phyloP scores from a whole-genome alignment of 2,113 vertebrate species.

The Neodontobutis hainanensis region DNA sequence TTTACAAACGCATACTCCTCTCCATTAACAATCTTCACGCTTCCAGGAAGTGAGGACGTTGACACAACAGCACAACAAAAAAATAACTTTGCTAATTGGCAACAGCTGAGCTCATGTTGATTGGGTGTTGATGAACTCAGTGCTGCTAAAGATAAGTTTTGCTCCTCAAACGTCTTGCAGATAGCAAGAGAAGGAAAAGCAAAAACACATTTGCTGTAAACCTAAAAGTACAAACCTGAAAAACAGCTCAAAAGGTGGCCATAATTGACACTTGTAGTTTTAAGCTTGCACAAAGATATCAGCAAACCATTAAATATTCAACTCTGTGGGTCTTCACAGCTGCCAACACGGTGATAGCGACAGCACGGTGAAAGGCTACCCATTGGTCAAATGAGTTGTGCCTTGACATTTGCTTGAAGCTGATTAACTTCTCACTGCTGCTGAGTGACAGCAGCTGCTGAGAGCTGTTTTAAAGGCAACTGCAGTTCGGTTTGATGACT shows the following conservation, averaged over 20 bases:
- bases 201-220: not conserved
- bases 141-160: not conserved
- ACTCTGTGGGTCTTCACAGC: not conserved
- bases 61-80: not conserved
- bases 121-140: not conserved
- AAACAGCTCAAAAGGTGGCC: not conserved
- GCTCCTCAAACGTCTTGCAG: not conserved
- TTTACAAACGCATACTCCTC: too few species aligned
- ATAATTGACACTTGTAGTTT: not conserved
- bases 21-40: too few species aligned
- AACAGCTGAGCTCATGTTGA: not conserved
- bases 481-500: not conserved
- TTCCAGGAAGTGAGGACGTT: too few species aligned
- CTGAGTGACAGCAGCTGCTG: constrained; percentile 33
- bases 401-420: constrained; percentile 20
- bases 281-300: not conserved
- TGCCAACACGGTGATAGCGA: constrained; percentile 5
- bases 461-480: constrained; percentile 7
- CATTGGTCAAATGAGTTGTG: not conserved
- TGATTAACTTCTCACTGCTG: constrained; percentile 21
- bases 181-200: not conserved
- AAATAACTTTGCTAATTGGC: not conserved
- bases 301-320: not conserved
- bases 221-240: not conserved
- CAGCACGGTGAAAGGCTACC: too few species aligned